Evolutionary conservation across 2,113 vertebrate genomes (phyloP).

Genomic region (Cryptoleucopteryx plumbea): DNA sequence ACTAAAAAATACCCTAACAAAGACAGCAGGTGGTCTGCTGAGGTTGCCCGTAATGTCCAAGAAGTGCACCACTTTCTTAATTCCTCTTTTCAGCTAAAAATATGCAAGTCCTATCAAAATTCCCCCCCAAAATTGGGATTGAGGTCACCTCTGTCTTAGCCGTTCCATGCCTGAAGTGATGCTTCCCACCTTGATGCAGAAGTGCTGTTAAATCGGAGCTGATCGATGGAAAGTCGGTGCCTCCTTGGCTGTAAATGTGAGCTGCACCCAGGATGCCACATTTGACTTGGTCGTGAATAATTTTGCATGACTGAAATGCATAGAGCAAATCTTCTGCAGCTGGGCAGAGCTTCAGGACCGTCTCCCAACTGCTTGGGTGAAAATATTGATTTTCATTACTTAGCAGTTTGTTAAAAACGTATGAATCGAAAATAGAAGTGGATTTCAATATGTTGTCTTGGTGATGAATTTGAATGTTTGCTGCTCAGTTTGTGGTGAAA

Average conservation of each 20-base stretch:
- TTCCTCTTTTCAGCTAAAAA: not conserved
- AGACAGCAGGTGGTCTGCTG: not conserved
- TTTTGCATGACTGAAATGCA: accelerated
- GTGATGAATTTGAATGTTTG: constrained; percentile 41
- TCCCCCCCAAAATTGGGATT: accelerated
- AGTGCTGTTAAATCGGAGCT: accelerated
- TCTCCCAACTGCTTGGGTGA: not conserved
- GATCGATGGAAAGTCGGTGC: too few species aligned
- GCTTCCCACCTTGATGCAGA: not conserved
- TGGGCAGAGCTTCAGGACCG: not conserved
- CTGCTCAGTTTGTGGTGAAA: constrained; percentile 55
- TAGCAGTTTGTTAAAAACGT: not conserved
- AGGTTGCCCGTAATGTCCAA: not conserved
- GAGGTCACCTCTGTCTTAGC: not conserved
- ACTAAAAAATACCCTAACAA: not conserved
- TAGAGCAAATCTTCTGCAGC: accelerated
- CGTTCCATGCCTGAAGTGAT: accelerated
- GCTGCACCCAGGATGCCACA: not conserved
- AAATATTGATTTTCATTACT: not conserved
- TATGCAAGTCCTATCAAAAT: not conserved
- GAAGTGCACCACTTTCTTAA: not conserved
- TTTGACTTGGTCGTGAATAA: accelerated
- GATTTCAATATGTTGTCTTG: constrained; percentile 23
- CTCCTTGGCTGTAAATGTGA: not conserved
- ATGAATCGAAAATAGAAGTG: not conserved